These are phyloP conservation scores for Drosophila antonietae DNA, from an alignment of 2,888 invertebrate genomes.

Conservation along the genomic window DNA sequence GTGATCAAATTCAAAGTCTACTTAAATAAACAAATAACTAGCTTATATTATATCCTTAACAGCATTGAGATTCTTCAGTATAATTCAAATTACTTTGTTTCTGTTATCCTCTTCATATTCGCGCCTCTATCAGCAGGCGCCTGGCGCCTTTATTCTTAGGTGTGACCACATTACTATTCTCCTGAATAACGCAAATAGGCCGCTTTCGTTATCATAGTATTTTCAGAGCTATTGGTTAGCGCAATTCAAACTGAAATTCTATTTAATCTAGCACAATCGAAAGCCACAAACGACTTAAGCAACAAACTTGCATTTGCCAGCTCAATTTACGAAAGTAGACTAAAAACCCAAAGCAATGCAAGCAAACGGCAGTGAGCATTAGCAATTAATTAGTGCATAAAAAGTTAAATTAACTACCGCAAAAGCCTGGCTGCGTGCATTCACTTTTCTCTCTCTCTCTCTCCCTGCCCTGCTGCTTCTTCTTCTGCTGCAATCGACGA, in stretches of 20 bases:
- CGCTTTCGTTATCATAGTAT: constrained; percentile 1
- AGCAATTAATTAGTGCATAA: constrained; percentile 83
- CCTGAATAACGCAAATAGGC: neutral
- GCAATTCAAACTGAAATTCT: constrained; percentile 1
- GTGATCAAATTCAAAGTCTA: neutral
- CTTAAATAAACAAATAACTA: neutral
- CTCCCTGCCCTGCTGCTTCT: constrained; percentile 41
- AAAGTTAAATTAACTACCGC: constrained; percentile 79
- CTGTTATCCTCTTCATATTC: neutral
- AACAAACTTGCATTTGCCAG: constrained; percentile 61
- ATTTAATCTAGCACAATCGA: constrained; percentile 16
- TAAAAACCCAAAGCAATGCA: constrained; percentile 32
- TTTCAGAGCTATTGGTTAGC: neutral
- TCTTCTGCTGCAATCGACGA: constrained; percentile 35
- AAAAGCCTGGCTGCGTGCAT: constrained; percentile 56
- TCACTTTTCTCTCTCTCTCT: constrained; percentile 73
- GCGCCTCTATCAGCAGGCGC: neutral
- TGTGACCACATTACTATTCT: neutral
- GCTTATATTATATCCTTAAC: neutral
- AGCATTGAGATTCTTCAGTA: neutral
- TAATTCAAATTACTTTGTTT: neutral
- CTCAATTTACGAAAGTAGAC: constrained; percentile 7
- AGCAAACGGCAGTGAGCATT: constrained; percentile 18
- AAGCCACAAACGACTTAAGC: constrained; percentile 72
- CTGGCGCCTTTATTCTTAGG: neutral